These are phyloP conservation scores for Xiphias gladius DNA, from an alignment of 2,113 vertebrate genomes.

Conservation along the genomic window DNA sequence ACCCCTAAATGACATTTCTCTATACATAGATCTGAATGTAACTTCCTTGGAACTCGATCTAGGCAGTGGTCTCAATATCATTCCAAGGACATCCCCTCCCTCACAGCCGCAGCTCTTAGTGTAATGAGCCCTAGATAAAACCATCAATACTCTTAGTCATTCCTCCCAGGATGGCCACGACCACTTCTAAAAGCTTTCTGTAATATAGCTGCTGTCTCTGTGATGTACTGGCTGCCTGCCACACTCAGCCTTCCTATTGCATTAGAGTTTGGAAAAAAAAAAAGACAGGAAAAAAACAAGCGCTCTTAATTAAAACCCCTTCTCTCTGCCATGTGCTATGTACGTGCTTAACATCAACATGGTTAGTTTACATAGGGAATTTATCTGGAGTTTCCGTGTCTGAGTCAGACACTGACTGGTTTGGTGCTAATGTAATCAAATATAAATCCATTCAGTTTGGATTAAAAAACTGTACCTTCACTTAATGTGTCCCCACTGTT, in stretches of 20 bases:
- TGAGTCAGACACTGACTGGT: not conserved
- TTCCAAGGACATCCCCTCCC: conserved; percentile 79
- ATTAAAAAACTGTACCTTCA: not conserved
- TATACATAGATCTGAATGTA: conserved; percentile 36
- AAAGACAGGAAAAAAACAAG: conserved; percentile 12
- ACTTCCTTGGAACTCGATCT: conserved; percentile 53
- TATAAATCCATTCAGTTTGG: not conserved
- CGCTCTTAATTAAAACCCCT: conserved; percentile 45
- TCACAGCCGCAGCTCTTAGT: conserved; percentile 82
- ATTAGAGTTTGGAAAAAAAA: conserved; percentile 62
- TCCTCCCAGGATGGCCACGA: conserved; percentile 67
- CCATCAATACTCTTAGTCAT: conserved; percentile 83
- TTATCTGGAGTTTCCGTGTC: conserved; percentile 1
- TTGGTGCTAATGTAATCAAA: conserved; percentile 2
- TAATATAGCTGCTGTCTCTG: conserved; percentile 75
- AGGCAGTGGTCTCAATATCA: conserved; percentile 73
- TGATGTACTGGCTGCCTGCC: conserved; percentile 82
- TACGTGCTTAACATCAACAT: not conserved
- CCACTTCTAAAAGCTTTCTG: conserved; percentile 85
- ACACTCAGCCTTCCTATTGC: conserved; percentile 57
- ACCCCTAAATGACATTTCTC: not conserved
- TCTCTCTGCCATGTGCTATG: not conserved
- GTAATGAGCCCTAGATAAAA: conserved; percentile 86
- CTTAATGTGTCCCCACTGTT: not conserved
- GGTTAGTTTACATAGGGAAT: conserved; percentile 1